Evolutionary conservation across 2,113 vertebrate genomes (phyloP), one percentile per base, ranked within the genome.

Genomic region (Sprattus sprattus): DNA sequence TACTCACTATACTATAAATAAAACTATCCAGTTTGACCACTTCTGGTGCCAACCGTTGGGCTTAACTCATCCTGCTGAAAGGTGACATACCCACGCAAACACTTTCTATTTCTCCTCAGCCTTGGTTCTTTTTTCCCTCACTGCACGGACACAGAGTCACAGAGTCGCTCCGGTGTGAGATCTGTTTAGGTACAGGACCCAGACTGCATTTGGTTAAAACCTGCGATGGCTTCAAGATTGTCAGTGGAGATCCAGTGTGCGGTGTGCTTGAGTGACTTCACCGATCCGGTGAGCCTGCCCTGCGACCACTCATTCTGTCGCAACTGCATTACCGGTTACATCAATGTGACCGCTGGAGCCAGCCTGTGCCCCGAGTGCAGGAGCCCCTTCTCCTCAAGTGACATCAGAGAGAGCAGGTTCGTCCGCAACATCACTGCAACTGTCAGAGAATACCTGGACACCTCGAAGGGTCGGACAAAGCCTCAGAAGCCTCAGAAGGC

Each of bases 251-350:
- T 78, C 6, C 71, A 78, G 71, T 78, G 71, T 32, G 4, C 71
- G 15, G 71, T 78, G 71, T 78, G 71, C 15, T 15, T 78, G 13
- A 11, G 71, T 13, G 71, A 78, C 28, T 78, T 16, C 6, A 32
- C 2, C 10, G 71, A 78, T 44, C 71, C 71, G 28, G 71, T 78
- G 71, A 44, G 0, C 28, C 67, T 84, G 7, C 83, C 83, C n/a
- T 84, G 60, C 45, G 45, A 71, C 0, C 60, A 49, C 45, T 84
- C 57, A 9, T 71, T n/a, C n/a, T 84, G 83, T 32, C 32, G 71
- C 32, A 10, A 1, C 25, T 78, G 71, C 71, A 39, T 78, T 11
- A 0, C 13, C 28, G 71, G 71, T 0, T 32, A 78, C 71, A 13
- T 39, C 28, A 78, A 78, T 32, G 32, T 32, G 28, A 78, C 28